phyloP scores from a whole-genome alignment of 2,113 vertebrate species.

The Maylandia zebra region DNA sequence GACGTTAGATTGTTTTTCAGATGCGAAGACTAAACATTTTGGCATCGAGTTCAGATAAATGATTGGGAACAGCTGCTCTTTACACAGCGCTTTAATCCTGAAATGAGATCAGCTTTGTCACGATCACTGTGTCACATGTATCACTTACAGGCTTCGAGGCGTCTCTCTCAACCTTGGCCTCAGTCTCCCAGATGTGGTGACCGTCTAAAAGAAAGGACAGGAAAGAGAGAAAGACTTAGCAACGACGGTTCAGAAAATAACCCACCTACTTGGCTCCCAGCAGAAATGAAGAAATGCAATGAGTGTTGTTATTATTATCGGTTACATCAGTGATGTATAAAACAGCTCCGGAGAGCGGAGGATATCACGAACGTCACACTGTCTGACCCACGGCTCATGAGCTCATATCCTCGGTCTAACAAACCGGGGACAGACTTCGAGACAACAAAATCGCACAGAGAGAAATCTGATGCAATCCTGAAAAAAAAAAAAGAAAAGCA shows the following conservation, averaged over 20 bases:
- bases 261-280: neutral
- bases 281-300: conserved; percentile 5
- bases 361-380: conserved; percentile 14
- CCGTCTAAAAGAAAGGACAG: conserved; percentile 77
- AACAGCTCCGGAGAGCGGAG: neutral
- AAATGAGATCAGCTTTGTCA: neutral
- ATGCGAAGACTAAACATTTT: neutral
- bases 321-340: conserved; percentile 37
- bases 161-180: conserved; percentile 89
- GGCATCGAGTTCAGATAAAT: neutral
- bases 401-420: conserved; percentile 52
- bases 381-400: conserved; percentile 32
- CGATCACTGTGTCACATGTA: neutral
- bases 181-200: conserved; percentile 96
- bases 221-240: neutral
- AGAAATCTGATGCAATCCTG: conserved; percentile 52
- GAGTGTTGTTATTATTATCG: conserved; percentile 15
- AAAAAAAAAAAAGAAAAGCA: neutral
- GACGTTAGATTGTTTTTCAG: neutral
- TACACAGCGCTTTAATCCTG: neutral
- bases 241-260: neutral
- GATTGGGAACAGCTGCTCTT: neutral
- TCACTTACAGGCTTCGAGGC: conserved; percentile 86
- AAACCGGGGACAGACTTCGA: neutral
- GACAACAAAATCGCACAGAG: neutral